Evolutionary conservation across 1,140 invertebrate species (phyloP), one percentile per base, ranked within the genome.

Genomic region (Drosophila ogumai): DNA sequence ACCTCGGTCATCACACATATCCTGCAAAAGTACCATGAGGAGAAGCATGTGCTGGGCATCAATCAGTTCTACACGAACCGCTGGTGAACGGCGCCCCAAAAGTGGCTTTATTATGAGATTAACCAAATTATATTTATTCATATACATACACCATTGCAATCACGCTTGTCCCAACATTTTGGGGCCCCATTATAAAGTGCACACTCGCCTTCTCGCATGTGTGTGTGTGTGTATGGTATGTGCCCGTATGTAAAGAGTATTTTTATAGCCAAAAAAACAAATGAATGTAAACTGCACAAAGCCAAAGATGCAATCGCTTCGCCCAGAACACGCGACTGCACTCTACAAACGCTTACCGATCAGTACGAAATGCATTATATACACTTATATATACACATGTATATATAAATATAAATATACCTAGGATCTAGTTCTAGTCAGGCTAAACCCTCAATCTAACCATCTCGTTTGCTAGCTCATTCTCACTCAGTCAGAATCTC

Each of bases 11-110:
- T 93, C 69, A 86, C 91, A 82, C 90, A 92, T 88, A 92, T 93
- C 79, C 81, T 93, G 71, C 87, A 92, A 63, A 93, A 91, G 75
- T 93, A 93, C 71, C 92, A 93, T 57, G 92, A 93, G 79, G 92
- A 92, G 71, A 93, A 93, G 78, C 92, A 92, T 80, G 91, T 92
- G 57, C 73, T 92, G 61, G 92, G 92, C 75, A 92, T 93, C 72
- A 91, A 82, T 91, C 87, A 88, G 86, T 91, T 93, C 82, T 92
- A 92, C 57, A 66, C 65, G 47, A 92, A 90, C 86, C 91, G 88
- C 43, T 90, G 86, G 87, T 90, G 66, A 88, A 71, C 64, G 60
- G 56, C 47, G 52, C 64, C 59, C 71, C 41, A 65, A 81, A 81
- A 71, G 85, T 85, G 85, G 74, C 86, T 85, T 88, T 79, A 84